A percentile compares a stretch with the other conserved stretches of the same genome.
Conservation (phyloP, 2,797 vertebrate species). For the Chaunax sp. region DNA sequence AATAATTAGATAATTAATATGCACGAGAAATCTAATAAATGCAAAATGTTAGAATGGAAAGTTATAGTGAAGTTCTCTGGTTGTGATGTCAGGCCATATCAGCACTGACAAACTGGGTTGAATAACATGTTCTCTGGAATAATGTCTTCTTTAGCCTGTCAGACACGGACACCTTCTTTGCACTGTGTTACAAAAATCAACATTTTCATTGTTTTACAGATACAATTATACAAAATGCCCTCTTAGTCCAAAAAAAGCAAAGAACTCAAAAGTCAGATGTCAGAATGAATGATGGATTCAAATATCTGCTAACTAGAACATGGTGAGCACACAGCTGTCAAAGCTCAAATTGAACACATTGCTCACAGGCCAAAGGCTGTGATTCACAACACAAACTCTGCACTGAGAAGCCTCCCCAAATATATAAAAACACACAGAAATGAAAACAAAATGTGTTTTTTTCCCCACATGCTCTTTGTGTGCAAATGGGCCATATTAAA, state of each 20-base stretch:
- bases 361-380: slow-evolving; percentile 69
- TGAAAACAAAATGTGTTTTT: neutral
- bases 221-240: neutral
- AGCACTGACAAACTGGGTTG: too few relatives aligned
- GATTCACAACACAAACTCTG: slow-evolving; percentile 45
- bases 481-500: slow-evolving; percentile 33
- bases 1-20: slow-evolving; percentile 2
- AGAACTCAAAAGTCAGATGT: slow-evolving; percentile 23
- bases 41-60: neutral
- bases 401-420: slow-evolving; percentile 40
- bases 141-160: slow-evolving; percentile 9
- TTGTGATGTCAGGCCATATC: neutral
- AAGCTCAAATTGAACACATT: slow-evolving; percentile 71
- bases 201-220: slow-evolving; percentile 8
- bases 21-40: slow-evolving; percentile 7
- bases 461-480: neutral
- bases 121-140: neutral
- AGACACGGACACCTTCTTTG: slow-evolving; percentile 1
- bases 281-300: slow-evolving; percentile 70
- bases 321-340: slow-evolving; percentile 68
- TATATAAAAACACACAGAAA: slow-evolving; percentile 9
- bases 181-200: neutral
- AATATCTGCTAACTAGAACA: slow-evolving; percentile 68
- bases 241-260: slow-evolving; percentile 21
- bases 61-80: slow-evolving; percentile 13